These are phyloP conservation scores for Nasonovia ribisnigri DNA, from an alignment of 2,888 invertebrate species.

Conservation along the genomic window DNA sequence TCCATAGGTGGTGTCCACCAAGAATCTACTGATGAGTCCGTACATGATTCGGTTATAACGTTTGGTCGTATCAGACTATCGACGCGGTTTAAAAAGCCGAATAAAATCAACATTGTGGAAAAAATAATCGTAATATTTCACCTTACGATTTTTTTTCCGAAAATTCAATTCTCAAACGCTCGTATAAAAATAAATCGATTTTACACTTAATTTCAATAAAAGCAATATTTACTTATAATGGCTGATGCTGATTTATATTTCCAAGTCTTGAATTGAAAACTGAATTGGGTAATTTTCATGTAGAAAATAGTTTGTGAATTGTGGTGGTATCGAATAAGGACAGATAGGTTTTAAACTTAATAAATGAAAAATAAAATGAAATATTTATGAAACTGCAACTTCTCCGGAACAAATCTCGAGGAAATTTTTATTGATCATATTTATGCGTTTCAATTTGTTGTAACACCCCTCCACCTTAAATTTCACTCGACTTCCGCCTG, in stretches of 20 bases:
- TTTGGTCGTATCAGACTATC: neutral
- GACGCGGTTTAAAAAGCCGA: neutral
- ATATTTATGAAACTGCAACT: neutral
- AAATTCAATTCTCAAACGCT: neutral
- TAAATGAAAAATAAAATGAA: too few species aligned
- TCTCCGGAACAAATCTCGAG: neutral
- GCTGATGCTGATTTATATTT: too few species aligned
- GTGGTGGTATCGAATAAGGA: neutral
- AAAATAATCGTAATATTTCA: neutral
- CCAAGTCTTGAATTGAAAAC: neutral
- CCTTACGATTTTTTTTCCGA: neutral
- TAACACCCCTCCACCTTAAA: neutral
- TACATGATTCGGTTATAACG: neutral
- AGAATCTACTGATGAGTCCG: neutral
- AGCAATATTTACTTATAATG: too few species aligned
- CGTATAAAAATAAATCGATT: too few species aligned
- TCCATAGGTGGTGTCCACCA: too few species aligned
- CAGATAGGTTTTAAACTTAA: neutral
- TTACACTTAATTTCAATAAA: too few species aligned
- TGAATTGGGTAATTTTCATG: neutral
- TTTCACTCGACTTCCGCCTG: neutral
- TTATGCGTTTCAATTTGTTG: constrained; percentile 2
- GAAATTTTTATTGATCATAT: neutral
- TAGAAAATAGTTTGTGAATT: neutral
- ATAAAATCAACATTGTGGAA: neutral